Base-by-base conservation (phyloP, 1,140 invertebrate genomes). In the Cecropterus lyciades region DNA sequence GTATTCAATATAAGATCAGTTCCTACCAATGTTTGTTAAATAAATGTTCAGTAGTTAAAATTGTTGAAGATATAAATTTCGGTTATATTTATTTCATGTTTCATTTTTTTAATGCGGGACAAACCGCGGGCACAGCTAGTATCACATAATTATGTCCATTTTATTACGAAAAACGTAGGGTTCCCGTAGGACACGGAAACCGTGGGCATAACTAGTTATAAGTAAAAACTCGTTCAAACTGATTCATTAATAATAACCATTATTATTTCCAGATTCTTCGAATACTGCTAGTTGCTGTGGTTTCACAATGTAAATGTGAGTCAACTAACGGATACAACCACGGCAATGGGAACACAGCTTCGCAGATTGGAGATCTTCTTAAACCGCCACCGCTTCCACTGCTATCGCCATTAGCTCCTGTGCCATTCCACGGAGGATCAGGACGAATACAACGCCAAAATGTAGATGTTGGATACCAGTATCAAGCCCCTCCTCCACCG, bases 331-430 rank as follows among this genome's bases (percentile, higher is more conserved):
- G 70, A 13, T 79, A 72, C 60, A 74, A 56, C 16, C 75, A 72
- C 15, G 67, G 68, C 51, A 77, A 76, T 45, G 74, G 75, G 45
- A 83, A 79, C 48, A 70, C 67, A 16, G 72, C 67, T 11, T 72
- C 81, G 11, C 71, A 82, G 43, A 84, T 84, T 48, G 87, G 85
- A 14, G 71, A 84, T 7, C 55, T 91, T 33, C 67, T 91, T 33
- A 87, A 85, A 53, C 88, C 87, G 15, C 88, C 88, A 7, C 87
- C 85, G 27, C 81, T 55, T 55, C 79, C 83, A n/a, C 83, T 75
- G 10, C 63, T 76, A 3, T 52, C 80, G 27, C 73, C 80, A 17
- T 79, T 89, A n/a, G 30, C 72, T 1, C 87, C 89, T 11, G 84
- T 86, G 72, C 89, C 89, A 72, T 91, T 91, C 60, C 80, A 87